These are phyloP conservation scores for Cephalopterus ornatus DNA, from an alignment of 2,113 vertebrate genomes.

Conservation along the genomic window DNA sequence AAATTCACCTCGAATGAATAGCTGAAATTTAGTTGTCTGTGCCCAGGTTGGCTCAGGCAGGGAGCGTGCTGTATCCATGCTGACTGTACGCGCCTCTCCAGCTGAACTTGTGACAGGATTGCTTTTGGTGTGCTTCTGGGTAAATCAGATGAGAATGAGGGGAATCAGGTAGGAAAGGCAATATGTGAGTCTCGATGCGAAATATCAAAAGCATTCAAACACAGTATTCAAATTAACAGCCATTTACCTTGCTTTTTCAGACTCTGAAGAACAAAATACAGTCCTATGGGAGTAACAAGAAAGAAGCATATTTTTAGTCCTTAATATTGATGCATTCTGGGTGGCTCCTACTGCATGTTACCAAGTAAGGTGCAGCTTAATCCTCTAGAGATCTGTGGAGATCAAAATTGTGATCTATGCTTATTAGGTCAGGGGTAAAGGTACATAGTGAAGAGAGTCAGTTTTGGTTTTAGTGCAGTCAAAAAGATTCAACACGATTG, in stretches of 20 bases:
- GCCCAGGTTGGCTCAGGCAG: neutral
- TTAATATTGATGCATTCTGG: neutral
- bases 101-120: neutral
- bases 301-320: neutral
- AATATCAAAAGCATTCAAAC: neutral
- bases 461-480: neutral
- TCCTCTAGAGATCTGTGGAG: neutral
- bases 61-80: neutral
- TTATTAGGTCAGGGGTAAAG: neutral
- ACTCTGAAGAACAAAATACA: neutral
- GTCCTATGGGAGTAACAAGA: neutral
- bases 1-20: neutral
- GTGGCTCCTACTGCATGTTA: neutral
- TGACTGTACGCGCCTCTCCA: neutral
- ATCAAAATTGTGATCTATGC: neutral
- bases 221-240: neutral
- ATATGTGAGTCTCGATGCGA: neutral
- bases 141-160: neutral
- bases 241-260: neutral
- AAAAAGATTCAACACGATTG: neutral
- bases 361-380: neutral
- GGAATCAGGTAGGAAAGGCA: neutral
- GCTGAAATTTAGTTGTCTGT: neutral
- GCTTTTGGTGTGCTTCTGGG: neutral
- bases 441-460: neutral